Base-by-base conservation (phyloP, 2,888 invertebrate species). In the Drosophila anomalata region DNA sequence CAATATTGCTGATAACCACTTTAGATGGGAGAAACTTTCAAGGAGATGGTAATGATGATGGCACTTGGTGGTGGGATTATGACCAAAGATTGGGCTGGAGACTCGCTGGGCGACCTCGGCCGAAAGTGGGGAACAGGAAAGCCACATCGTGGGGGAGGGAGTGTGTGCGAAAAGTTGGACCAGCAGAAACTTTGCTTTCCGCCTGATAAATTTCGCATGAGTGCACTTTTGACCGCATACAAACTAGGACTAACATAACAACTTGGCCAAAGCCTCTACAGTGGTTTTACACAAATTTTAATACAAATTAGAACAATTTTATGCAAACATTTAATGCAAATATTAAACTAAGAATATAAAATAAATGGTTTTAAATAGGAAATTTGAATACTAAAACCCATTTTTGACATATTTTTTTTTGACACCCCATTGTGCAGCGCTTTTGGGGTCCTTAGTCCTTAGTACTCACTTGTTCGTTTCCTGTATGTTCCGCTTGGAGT, bases 401-500 rank as follows among this genome's bases (percentile, higher is more conserved):
- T 2, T 36, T 36, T 36, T 2, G 0, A 2, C n/a, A n/a, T 33
- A 33, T 12, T 12, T 0, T 14, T 1, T 2, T n/a, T n/a, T n/a
- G n/a, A n/a, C n/a, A n/a, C 1, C 2, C 63, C 68, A 65, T 44
- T 44, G 50, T 67, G 7, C 2, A 7, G 7, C 9, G 48, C 33
- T 41, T 48, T 22, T 36, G 56, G 33, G 17, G 39, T 39, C 12
- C 39, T 24, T 31, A n/a, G 12, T 24, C 31, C 8, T 20, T 12
- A 3, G 42, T 63, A 76, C 82, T 84, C 87, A 92, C 92, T 91
- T 90, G 84, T 91, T 92, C 68, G 90, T 89, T 87, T 92, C 92
- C 87, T 92, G 92, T 73, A 92, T 92, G 77, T 92, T 92, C 50
- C 92, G 86, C 79, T 92, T 92, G 33, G 92, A 91, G 75, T 91